Evolutionary conservation across 2,888 invertebrate genomes (phyloP), one percentile per base, ranked within the genome.

Genomic region (Drosophila acutilabella): DNA sequence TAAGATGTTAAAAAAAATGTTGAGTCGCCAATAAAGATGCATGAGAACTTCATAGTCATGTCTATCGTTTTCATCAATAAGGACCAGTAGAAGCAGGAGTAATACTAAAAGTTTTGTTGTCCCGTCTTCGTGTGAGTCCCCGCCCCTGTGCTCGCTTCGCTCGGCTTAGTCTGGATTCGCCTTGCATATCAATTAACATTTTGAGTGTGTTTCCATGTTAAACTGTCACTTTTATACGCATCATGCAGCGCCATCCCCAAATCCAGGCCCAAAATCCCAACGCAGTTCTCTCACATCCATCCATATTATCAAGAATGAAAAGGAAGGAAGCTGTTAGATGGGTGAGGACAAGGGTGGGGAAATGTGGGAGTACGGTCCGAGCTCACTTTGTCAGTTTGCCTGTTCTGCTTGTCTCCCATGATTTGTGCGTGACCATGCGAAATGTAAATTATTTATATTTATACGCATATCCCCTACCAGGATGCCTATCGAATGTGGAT

Each of bases 361-460:
- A 20, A 23, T 7, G 7, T 7, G 6, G 33, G 36, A 13, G 16
- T 38, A 14, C 26, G 36, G 53, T 30, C 36, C 41, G 47, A 26
- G 42, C 61, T 20, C 26, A 48, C 47, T 20, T 40, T 58, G 57
- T 45, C 65, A 33, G 45, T 48, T 61, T 57, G 42, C 40, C 54
- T 54, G 68, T 47, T 36, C 33, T 10, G 20, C 30, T 45, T 50
- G 59, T 40, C 69, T 71, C 74, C 66, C 52, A 81, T 81, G 77
- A 80, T 85, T 82, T 81, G 85, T 78, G 82, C 85, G 85, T 85
- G 82, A 83, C 82, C 86, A 80, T 74, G 82, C 82, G 78, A 82
- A 82, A 83, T 83, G 83, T 83, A 85, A 85, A 85, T 83, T 85
- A 83, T 83, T 77, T 81, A 80, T 85, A 83, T 83, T 77, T 81